Evolutionary conservation across 2,113 vertebrate species (phyloP).

Genomic region (Cavia aperea): DNA sequence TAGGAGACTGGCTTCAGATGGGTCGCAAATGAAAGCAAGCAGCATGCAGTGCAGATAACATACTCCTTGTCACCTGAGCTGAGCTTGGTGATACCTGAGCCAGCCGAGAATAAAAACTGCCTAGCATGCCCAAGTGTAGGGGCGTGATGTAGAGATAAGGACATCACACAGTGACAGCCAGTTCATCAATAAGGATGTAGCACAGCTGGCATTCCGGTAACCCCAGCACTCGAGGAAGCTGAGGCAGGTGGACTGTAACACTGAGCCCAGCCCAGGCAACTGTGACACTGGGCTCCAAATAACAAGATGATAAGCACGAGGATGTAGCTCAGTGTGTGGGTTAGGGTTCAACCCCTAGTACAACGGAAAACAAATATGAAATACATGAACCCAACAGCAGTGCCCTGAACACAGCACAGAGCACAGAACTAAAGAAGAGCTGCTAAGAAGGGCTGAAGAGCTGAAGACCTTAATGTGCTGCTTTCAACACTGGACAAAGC

Average conservation of each 20-base stretch:
- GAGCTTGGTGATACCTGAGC: neutral
- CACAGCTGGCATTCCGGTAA: neutral
- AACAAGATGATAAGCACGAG: neutral
- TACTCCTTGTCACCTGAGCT: neutral
- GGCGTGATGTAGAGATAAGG: neutral
- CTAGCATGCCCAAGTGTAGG: neutral
- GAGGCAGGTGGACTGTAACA: neutral
- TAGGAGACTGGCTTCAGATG: neutral
- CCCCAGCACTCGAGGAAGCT: neutral
- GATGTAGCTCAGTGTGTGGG: neutral
- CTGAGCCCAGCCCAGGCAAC: neutral
- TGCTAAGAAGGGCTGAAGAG: neutral
- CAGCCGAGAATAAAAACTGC: neutral
- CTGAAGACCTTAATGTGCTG: neutral
- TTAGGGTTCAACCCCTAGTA: neutral
- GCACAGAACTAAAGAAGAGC: neutral
- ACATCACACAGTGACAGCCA: neutral
- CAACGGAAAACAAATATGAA: neutral
- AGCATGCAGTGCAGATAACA: too few species aligned
- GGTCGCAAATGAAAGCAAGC: neutral
- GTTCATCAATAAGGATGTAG: neutral
- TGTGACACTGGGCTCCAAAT: neutral
- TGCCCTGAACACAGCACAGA: neutral
- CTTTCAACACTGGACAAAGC: neutral
- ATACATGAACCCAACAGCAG: neutral